Conservation (phyloP, 2,888 invertebrate genomes). For the Cistogaster globosa region DNA sequence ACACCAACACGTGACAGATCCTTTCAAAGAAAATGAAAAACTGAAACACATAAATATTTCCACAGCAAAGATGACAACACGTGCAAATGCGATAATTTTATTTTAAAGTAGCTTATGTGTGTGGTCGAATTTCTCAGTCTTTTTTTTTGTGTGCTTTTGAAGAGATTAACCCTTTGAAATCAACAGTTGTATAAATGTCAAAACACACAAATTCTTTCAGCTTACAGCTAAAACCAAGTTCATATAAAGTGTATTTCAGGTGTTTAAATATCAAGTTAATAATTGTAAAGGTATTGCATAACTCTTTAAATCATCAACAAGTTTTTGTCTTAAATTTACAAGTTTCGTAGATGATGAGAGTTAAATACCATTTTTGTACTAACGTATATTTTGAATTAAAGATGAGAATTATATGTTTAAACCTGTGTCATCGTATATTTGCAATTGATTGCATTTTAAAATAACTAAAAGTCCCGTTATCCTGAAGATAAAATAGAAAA, state of each 20-base stretch:
- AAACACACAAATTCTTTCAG: background rate
- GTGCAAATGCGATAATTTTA: conserved; percentile 69
- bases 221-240: background rate
- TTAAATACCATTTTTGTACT: too few species aligned
- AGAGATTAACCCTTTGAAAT: conserved; percentile 62
- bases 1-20: conserved; percentile 67
- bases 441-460: too few species aligned
- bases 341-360: too few species aligned
- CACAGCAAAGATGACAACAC: conserved; percentile 65
- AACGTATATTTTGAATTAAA: too few species aligned
- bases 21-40: conserved; percentile 32
- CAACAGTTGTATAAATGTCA: conserved; percentile 60
- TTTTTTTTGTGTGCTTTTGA: conserved; percentile 10
- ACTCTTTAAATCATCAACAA: background rate
- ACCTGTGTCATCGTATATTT: too few species aligned
- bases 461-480: too few species aligned
- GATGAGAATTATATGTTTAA: too few species aligned
- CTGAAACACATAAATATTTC: conserved; percentile 43
- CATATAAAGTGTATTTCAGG: background rate
- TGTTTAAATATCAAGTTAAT: background rate
- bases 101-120: conserved; percentile 64
- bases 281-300: background rate
- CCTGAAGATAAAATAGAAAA: too few species aligned
- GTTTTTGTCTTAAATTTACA: background rate
- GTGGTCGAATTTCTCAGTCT: conserved; percentile 34